These are phyloP conservation scores for Phrynocephalus forsythii DNA, from an alignment of 2,797 vertebrate species.

Conservation along the genomic window DNA sequence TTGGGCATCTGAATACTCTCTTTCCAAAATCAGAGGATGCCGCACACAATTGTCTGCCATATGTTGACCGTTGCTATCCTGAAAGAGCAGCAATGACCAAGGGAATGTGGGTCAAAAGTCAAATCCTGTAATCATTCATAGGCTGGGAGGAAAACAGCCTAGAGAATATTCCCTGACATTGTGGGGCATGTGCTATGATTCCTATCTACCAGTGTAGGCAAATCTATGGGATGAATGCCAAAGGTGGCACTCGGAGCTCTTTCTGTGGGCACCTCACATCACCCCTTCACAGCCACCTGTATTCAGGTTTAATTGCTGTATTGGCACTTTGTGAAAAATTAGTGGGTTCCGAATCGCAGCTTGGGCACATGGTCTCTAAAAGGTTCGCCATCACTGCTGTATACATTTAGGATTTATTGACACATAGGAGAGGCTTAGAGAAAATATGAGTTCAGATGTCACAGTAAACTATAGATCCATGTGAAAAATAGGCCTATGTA, in stretches of 20 bases:
- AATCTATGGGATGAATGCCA: no score
- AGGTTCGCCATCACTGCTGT: no score
- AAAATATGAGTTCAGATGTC: neutral
- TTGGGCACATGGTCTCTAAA: no score
- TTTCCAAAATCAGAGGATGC: neutral
- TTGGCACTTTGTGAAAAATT: no score
- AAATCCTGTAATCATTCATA: conserved; percentile 15
- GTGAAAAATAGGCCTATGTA: neutral
- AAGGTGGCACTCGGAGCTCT: no score
- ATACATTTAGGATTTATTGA: neutral
- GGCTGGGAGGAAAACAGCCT: neutral
- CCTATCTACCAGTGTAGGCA: neutral
- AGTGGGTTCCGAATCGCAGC: no score
- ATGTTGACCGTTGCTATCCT: neutral
- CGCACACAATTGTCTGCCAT: neutral
- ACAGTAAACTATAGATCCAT: neutral
- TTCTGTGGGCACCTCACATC: no score
- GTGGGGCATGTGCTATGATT: neutral
- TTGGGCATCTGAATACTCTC: neutral
- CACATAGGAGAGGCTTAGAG: neutral
- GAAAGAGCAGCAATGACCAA: neutral
- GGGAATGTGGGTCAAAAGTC: conserved; percentile 8
- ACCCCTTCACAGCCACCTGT: no score
- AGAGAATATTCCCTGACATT: neutral
- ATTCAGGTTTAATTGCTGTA: no score